Base-by-base conservation (phyloP, 2,888 invertebrate species). In the Apotomis turbidana region DNA sequence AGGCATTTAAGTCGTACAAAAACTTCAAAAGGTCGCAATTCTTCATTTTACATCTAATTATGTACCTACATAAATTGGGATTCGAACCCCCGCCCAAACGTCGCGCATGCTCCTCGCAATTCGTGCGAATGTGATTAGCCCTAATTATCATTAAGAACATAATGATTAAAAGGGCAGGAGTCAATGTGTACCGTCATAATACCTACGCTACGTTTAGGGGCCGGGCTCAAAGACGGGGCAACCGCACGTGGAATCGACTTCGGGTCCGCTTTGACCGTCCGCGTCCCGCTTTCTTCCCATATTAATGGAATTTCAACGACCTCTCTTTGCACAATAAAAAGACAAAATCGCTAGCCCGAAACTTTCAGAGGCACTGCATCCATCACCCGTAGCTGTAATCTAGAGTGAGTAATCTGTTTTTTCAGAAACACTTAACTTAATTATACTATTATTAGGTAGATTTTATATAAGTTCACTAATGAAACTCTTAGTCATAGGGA, bases 251-350 rank as follows among this genome's bases (percentile, higher is more conserved):
- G 81, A 79, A 70, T 76, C 77, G 67, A 70, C 70, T 67, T 58
- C 51, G 63, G 75, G 75, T 71, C 69, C 76, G 74, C 77, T 79
- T 78, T 76, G 75, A 77, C 27, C 64, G 72, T 72, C 15, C 15
- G 15, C 74, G 62, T 74, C 75, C 73, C 73, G 74, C 73, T 80
- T 80, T 76, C 73, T 78, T 78, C 76, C 79, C 73, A 76, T 85
- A 85, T 86, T 85, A 84, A 85, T 84, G 79, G 80, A 82, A 82
- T 85, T 82, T 80, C 76, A 78, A 79, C 80, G 78, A 80, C 78
- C 78, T 80, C 82, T 67, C 70, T 64, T 79, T 78, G 78, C 77
- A 68, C 27, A 64, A 62, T 73, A 69, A 73, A 73, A 59, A 55
- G 46, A 59, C 13, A 46, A 41, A 49, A 49, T 61, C 41, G 27